These are phyloP conservation scores for Antechinus stuartii DNA, from an alignment of 2,113 vertebrate genomes.

Conservation along the genomic window DNA sequence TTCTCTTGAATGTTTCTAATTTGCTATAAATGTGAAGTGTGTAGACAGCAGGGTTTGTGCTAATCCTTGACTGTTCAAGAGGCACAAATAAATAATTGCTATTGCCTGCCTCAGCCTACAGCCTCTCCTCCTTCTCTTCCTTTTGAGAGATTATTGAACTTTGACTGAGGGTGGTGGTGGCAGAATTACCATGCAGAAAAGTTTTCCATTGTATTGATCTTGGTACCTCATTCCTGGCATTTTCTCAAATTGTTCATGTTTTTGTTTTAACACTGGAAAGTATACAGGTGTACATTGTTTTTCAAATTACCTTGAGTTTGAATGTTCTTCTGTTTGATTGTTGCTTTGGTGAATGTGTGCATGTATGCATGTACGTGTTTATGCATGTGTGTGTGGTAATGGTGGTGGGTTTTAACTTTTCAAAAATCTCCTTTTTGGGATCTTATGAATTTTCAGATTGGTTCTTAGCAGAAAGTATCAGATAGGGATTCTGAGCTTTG, in stretches of 20 bases:
- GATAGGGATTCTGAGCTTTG: slow-evolving; percentile 16
- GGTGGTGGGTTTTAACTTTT: neutral
- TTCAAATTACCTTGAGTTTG: neutral
- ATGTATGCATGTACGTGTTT: neutral
- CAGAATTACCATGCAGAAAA: neutral
- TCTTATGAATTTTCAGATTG: slow-evolving; percentile 55
- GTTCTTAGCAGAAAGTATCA: slow-evolving; percentile 34
- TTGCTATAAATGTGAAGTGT: neutral
- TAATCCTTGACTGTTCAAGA: neutral
- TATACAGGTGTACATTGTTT: neutral
- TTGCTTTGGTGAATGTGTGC: slow-evolving; percentile 35
- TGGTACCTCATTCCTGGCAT: neutral
- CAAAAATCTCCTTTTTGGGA: neutral
- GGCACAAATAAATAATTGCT: neutral
- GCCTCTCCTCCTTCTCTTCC: neutral
- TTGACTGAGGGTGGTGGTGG: neutral
- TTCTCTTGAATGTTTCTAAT: neutral
- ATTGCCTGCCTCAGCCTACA: rapidly evolving
- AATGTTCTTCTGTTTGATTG: neutral
- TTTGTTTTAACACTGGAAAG: neutral
- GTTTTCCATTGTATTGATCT: neutral
- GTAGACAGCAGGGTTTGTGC: neutral
- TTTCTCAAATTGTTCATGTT: neutral
- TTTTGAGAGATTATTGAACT: neutral
- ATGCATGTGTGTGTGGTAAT: too few species aligned